These are phyloP conservation scores for Platyura marginata DNA, from an alignment of 1,140 invertebrate species.

Conservation along the genomic window DNA sequence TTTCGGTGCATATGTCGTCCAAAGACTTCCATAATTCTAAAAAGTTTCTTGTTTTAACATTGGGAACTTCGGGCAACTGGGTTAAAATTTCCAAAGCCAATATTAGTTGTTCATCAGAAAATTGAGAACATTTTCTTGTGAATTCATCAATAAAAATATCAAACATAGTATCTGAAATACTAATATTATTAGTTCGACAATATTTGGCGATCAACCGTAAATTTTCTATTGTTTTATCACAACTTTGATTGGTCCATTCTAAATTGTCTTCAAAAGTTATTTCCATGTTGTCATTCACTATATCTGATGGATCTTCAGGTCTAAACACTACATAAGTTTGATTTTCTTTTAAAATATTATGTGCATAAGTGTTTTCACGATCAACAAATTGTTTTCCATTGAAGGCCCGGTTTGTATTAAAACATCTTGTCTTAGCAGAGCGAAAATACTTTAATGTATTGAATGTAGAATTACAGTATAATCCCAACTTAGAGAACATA, in stretches of 20 bases:
- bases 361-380: neutral
- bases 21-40: constrained; percentile 32
- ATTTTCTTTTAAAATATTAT: neutral
- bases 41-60: constrained; percentile 21
- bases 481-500: too few species aligned
- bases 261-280: neutral
- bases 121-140: constrained; percentile 19
- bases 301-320: neutral
- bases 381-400: neutral
- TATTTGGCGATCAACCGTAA: neutral
- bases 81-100: constrained; percentile 17
- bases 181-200: neutral
- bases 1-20: constrained; percentile 28
- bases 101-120: constrained; percentile 25
- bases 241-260: neutral
- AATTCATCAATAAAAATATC: constrained; percentile 23
- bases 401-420: neutral
- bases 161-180: constrained; percentile 19
- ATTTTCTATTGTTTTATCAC: neutral
- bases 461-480: too few species aligned
- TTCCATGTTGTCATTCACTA: neutral
- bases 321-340: neutral
- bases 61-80: constrained; percentile 18
- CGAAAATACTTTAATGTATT: too few species aligned
- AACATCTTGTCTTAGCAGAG: too few species aligned